Percentiles rank a stretch among this genome's conserved stretches.
Evolutionary conservation across 2,888 invertebrate genomes (phyloP).

Genomic region (Eustalomyia histrio): DNA sequence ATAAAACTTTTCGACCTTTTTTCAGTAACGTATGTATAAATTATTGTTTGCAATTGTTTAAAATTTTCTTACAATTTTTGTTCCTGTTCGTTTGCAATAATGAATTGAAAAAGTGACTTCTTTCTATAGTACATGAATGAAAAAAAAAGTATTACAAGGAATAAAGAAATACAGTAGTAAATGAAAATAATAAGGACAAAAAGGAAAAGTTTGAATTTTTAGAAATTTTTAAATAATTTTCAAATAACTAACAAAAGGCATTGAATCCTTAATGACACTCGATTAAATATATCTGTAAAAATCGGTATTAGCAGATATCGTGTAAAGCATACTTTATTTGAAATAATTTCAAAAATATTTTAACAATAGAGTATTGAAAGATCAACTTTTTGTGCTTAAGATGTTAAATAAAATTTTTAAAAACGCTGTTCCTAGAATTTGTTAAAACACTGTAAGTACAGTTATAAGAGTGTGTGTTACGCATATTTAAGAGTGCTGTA

Average conservation of each 20-base stretch:
- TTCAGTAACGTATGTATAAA: conserved; percentile 3
- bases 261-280: no score
- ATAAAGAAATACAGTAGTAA: neutral
- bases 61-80: neutral
- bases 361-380: no score
- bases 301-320: no score
- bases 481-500: neutral
- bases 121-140: conserved; percentile 8
- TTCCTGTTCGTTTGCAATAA: conserved; percentile 54
- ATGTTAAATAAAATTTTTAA: no score
- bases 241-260: no score
- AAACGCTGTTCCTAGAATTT: no score
- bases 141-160: neutral
- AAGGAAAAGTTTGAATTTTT: no score
- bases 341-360: no score
- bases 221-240: no score
- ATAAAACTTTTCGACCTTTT: conserved; percentile 18
- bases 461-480: neutral
- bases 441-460: neutral
- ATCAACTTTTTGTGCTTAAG: no score
- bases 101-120: conserved; percentile 64
- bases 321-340: no score
- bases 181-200: neutral
- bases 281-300: no score
- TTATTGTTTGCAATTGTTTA: conserved; percentile 31